phyloP scores from a whole-genome alignment of 37 sponge, comb jelly and placozoan genomes.

The Amphimedon queenslandica region DNA sequence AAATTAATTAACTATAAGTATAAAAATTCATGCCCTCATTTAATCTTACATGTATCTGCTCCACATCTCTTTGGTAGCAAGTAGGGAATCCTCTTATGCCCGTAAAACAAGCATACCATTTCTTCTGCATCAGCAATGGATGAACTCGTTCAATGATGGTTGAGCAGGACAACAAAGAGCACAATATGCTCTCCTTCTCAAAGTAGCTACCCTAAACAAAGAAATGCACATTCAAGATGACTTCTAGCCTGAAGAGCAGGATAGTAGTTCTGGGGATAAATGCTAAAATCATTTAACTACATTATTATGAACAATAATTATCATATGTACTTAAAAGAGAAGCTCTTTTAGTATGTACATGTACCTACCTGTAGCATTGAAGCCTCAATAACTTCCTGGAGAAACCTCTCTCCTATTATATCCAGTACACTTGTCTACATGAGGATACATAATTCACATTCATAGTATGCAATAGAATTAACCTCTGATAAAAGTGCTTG shows the following conservation, averaged over 20 bases:
- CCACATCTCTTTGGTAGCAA: conserved; percentile 5
- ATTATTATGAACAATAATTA: not conserved
- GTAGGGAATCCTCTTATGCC: conserved; percentile 44
- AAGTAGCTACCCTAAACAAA: conserved; percentile 47
- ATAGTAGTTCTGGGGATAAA: too few relatives aligned
- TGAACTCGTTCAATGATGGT: conserved; percentile 19
- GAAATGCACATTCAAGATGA: too few relatives aligned
- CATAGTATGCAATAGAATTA: too few relatives aligned
- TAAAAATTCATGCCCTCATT: not conserved
- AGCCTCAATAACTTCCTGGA: conserved; percentile 34
- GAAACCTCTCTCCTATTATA: conserved; percentile 23
- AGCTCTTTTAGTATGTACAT: not conserved
- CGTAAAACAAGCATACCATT: conserved; percentile 43
- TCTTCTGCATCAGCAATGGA: not conserved
- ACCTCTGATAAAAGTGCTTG: conserved; percentile 13
- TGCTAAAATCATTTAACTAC: not conserved
- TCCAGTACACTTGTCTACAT: conserved; percentile 29
- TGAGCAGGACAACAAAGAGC: conserved; percentile 22
- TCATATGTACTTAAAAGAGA: not conserved
- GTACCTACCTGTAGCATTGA: conserved; percentile 1
- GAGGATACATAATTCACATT: too few relatives aligned
- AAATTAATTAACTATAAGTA: not conserved
- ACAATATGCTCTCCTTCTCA: conserved; percentile 22
- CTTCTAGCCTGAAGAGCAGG: too few relatives aligned
- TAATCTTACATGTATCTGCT: not conserved